phyloP scores from a whole-genome alignment of 2,888 invertebrate species.

The Beris morrisii region DNA sequence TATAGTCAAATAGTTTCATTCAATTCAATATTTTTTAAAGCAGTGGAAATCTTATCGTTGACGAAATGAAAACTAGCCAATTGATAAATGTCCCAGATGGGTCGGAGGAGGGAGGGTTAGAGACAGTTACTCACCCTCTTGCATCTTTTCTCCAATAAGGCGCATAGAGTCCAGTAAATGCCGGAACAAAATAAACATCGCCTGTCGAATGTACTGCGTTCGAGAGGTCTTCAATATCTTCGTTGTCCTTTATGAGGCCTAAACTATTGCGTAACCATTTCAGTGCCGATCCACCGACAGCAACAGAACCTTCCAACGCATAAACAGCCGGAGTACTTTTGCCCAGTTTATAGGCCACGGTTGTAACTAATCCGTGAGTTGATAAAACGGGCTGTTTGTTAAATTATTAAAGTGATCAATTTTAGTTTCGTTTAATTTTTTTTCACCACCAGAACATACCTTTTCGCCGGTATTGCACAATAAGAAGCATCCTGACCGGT shows the following conservation, averaged over 20 bases:
- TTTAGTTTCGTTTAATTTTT: conserved; percentile 9
- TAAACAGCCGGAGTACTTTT: conserved; percentile 77
- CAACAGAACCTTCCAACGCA: conserved; percentile 96
- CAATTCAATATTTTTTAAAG: no score
- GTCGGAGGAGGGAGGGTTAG: no score
- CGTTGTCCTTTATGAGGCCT: conserved; percentile 75
- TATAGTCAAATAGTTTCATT: neutral
- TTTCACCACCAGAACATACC: conserved; percentile 28
- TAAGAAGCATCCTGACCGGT: conserved; percentile 91
- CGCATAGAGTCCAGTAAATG: conserved; percentile 94
- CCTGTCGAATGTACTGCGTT: conserved; percentile 82
- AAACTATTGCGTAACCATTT: conserved; percentile 93
- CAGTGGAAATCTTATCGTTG: no score
- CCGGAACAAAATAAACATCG: conserved; percentile 97
- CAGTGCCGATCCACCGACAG: conserved; percentile 88
- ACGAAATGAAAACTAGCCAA: no score
- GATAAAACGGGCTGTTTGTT: conserved; percentile 72
- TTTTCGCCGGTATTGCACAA: conserved; percentile 91
- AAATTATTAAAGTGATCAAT: neutral
- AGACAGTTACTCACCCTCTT: conserved; percentile 66
- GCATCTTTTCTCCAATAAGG: conserved; percentile 99
- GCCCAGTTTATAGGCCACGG: conserved; percentile 89
- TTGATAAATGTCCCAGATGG: no score
- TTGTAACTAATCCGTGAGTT: conserved; percentile 84
- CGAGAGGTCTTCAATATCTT: conserved; percentile 72